Conservation (phyloP, 2,888 invertebrate species). For the Synergus japonicus region DNA sequence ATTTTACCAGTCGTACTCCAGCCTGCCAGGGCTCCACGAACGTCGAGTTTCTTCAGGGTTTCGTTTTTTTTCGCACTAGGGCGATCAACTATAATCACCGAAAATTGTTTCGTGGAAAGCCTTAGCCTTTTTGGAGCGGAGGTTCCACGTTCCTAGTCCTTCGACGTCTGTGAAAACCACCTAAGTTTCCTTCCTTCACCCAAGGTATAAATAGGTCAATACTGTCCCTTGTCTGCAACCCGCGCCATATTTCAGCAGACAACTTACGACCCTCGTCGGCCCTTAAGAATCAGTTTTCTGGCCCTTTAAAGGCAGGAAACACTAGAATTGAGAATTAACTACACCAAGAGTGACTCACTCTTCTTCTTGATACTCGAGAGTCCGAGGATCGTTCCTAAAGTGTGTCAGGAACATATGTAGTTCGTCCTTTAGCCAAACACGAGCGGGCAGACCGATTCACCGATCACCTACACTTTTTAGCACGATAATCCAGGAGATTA, state of each 20-base stretch:
- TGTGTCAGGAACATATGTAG: conserved; percentile 36
- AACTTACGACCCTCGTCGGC: conserved; percentile 57
- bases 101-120: conserved; percentile 1
- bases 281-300: conserved; percentile 32
- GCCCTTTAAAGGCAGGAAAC: neutral
- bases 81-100: conserved; percentile 44
- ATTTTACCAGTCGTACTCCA: conserved; percentile 83
- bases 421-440: conserved; percentile 9
- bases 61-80: conserved; percentile 64
- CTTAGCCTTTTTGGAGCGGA: neutral
- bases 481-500: conserved; percentile 20
- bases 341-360: conserved; percentile 20
- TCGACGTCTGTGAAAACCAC: neutral
- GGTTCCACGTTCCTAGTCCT: conserved; percentile 29
- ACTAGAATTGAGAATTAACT: neutral
- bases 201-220: conserved; percentile 58
- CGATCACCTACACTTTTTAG: conserved; percentile 14
- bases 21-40: conserved; percentile 82
- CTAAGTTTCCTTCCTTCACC: conserved; percentile 40
- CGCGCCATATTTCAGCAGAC: conserved; percentile 76
- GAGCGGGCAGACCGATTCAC: conserved; percentile 22
- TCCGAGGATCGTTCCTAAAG: conserved; percentile 32
- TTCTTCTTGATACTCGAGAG: conserved; percentile 3
- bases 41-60: conserved; percentile 73
- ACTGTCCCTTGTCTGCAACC: conserved; percentile 75